Percentiles rank a stretch among this genome's conserved stretches.
phyloP scores from a whole-genome alignment of 1,140 invertebrate genomes.

The Aricia agestis region DNA sequence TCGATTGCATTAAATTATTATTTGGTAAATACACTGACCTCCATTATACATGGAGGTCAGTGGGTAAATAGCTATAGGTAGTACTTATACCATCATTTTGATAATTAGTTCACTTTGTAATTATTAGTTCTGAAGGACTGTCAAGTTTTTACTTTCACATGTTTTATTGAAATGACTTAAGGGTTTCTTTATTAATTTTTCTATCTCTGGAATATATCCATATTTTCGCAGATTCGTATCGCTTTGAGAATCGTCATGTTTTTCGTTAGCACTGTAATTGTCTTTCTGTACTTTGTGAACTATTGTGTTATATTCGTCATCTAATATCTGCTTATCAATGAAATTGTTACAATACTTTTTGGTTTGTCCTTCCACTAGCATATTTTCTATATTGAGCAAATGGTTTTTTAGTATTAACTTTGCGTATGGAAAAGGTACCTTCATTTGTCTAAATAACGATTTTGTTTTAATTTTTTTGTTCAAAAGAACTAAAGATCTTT shows the following conservation, averaged over 20 bases:
- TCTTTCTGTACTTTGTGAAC: neutral
- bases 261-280: neutral
- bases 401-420: neutral
- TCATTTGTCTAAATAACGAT: neutral
- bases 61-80: too few species aligned
- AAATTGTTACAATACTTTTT: neutral
- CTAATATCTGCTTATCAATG: neutral
- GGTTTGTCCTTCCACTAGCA: neutral
- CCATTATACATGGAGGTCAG: too few species aligned
- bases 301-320: neutral
- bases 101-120: too few species aligned
- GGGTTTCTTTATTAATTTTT: neutral
- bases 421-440: neutral
- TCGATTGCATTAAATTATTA: too few species aligned
- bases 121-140: too few species aligned
- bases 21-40: too few species aligned
- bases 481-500: slow-evolving; percentile 29
- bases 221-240: neutral
- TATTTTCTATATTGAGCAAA: neutral
- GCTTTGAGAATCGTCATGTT: neutral
- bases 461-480: slow-evolving; percentile 22
- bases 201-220: neutral
- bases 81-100: too few species aligned
- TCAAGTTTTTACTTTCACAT: neutral
- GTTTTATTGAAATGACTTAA: neutral